A percentile compares a stretch with the other conserved stretches of the same genome.
These are phyloP conservation scores for Hirtodrosophila alboralis DNA, from an alignment of 2,888 invertebrate genomes.

Conservation along the genomic window DNA sequence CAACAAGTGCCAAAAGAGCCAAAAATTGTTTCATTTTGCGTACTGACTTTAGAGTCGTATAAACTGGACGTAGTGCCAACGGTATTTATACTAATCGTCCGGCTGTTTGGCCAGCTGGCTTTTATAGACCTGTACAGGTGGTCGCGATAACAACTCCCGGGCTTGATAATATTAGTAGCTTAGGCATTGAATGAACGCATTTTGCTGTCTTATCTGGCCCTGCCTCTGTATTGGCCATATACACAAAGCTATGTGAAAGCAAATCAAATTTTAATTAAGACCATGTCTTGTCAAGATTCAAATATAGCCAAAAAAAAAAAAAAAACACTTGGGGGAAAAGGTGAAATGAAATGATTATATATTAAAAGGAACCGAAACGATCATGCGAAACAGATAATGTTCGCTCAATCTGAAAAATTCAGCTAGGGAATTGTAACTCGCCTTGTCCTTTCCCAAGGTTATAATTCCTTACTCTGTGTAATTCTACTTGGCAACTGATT, in stretches of 20 bases:
- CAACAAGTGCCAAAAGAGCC: slow-evolving; percentile 74
- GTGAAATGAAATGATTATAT: slow-evolving; percentile 10
- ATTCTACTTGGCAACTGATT: not conserved
- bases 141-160: slow-evolving; percentile 45
- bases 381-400: slow-evolving; percentile 8
- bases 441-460: not conserved
- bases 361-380: slow-evolving; percentile 3
- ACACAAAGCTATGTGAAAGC: slow-evolving; percentile 10
- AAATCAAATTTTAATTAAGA: slow-evolving; percentile 57
- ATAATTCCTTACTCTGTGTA: not conserved
- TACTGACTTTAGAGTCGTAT: slow-evolving; percentile 34
- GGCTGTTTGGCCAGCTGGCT: slow-evolving; percentile 34
- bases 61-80: slow-evolving; percentile 62
- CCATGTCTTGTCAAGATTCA: slow-evolving; percentile 23
- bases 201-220: slow-evolving; percentile 55
- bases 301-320: slow-evolving; percentile 2
- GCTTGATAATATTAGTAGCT: slow-evolving; percentile 42
- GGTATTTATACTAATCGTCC: slow-evolving; percentile 70
- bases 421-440: not conserved
- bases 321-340: slow-evolving; percentile 11
- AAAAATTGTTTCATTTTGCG: slow-evolving; percentile 72
- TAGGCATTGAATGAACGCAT: slow-evolving; percentile 12
- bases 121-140: slow-evolving; percentile 69
- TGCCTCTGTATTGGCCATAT: slow-evolving; percentile 1
- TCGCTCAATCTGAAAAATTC: not conserved